Conservation (phyloP, 1,140 invertebrate species). For the Drosophila tani region DNA sequence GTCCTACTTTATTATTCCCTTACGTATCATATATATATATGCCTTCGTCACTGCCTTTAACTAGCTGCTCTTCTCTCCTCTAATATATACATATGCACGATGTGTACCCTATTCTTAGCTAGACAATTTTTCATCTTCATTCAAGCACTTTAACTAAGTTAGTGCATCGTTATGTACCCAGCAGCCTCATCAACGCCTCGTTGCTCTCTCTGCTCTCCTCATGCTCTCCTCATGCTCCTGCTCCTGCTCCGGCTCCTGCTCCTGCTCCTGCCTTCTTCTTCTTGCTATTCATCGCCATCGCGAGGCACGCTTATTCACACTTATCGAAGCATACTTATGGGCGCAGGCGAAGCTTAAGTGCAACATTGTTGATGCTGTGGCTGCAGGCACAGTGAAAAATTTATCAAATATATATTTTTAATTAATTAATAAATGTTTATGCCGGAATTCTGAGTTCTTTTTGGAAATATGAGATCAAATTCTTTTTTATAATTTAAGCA, state of each 20-base stretch:
- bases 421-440: neutral
- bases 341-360: conserved; percentile 58
- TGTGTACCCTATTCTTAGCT: conserved; percentile 18
- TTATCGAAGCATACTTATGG: conserved; percentile 73
- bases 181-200: neutral
- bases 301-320: conserved; percentile 54
- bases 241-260: neutral
- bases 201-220: neutral
- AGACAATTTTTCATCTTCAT: conserved; percentile 30
- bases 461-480: no score
- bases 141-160: conserved; percentile 65
- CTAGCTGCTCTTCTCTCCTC: conserved; percentile 5
- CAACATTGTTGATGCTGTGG: conserved; percentile 37
- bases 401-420: neutral
- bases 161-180: conserved; percentile 50
- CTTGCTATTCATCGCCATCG: conserved; percentile 21
- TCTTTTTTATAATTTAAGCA: no score
- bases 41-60: neutral
- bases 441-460: no score
- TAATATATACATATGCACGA: neutral
- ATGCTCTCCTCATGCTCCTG: neutral
- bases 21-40: neutral
- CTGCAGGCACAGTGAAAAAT: conserved; percentile 1
- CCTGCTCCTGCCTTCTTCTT: conserved; percentile 5
- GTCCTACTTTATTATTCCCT: neutral